Evolutionary conservation across 2,888 invertebrate genomes (phyloP).

Genomic region (Eledona agricola): DNA sequence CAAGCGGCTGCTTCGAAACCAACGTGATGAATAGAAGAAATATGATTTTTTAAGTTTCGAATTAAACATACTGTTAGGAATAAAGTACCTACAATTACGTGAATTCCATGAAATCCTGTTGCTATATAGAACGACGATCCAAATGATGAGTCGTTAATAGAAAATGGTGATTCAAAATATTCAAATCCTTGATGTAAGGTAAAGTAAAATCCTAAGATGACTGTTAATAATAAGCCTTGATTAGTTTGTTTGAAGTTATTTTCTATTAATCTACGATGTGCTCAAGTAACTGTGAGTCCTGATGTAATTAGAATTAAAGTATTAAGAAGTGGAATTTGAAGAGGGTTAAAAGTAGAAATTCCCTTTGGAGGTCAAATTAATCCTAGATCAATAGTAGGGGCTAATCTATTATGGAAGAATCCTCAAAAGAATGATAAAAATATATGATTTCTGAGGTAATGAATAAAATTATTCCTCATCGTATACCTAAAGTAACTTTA

Average conservation of each 20-base stretch:
- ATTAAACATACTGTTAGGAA: conserved; percentile 66
- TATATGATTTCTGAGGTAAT: conserved; percentile 75
- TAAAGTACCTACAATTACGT: conserved; percentile 72
- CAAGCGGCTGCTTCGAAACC: conserved; percentile 74
- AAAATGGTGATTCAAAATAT: conserved; percentile 72
- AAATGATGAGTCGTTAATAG: conserved; percentile 70
- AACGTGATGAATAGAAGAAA: conserved; percentile 68
- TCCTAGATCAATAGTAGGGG: conserved; percentile 68
- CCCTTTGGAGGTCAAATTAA: conserved; percentile 71
- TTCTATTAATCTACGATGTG: conserved; percentile 68
- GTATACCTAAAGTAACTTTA: conserved; percentile 68
- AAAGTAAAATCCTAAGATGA: conserved; percentile 72
- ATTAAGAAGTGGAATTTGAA: conserved; percentile 76
- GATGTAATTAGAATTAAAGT: conserved; percentile 77
- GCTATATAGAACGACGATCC: conserved; percentile 77
- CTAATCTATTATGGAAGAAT: conserved; percentile 67
- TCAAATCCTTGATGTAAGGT: conserved; percentile 73
- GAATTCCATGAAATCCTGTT: conserved; percentile 79
- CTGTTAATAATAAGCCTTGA: conserved; percentile 65
- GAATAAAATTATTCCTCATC: conserved; percentile 78
- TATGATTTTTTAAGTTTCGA: conserved; percentile 64
- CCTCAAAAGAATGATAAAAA: conserved; percentile 70
- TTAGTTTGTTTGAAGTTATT: conserved; percentile 62
- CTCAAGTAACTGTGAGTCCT: conserved; percentile 74
- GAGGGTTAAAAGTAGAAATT: conserved; percentile 72